Base-by-base conservation (phyloP, 1,140 invertebrate species). In the Brachionus asplanchnoidis region DNA sequence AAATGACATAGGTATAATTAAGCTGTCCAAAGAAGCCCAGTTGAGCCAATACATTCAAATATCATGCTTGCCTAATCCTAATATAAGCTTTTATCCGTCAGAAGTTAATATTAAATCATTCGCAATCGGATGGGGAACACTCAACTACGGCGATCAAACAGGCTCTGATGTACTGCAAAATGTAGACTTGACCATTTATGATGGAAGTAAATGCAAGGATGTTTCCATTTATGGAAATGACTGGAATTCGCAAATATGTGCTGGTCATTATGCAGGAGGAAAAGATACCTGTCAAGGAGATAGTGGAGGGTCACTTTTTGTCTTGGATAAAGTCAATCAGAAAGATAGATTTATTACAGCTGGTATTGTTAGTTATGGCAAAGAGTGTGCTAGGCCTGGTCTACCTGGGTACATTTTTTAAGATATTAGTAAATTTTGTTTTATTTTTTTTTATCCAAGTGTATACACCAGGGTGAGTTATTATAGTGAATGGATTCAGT, bases 271-370 rank as follows among this genome's bases (percentile, higher is more conserved):
- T 60, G 23, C 23, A 28, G 79, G 79, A n/a, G 79, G 79, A 42
- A 82, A 82, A 82, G 79, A 82, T 32, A 65, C 79, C 0, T 82
- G 79, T n/a, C 79, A 82, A 82, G 79, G 79, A 20, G 79, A 82
- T 36, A 32, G 20, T 40, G 79, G 79, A 7, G 79, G 79, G 17
- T 53, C 77, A 7, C 56, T 80, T 32, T 80, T 32, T 80, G 46
- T 80, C 9, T 23, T 32, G 17, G 77, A 80, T 20, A 80, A 56
- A 36, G 77, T 80, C 0, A 80, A 80, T 20, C 44, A 50, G 8
- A 23, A 36, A 26, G 6, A 20, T 36, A 80, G 32, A 40, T 80
- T n/a, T 56, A 20, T 80, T 56, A 80, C 50, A 36, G 77, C 77
- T n/a, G 77, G 77, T n/a, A 80, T 80, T 56, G 77, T 80, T 42